phyloP scores from a whole-genome alignment of 2,113 vertebrate species.

The Furnarius figulus region DNA sequence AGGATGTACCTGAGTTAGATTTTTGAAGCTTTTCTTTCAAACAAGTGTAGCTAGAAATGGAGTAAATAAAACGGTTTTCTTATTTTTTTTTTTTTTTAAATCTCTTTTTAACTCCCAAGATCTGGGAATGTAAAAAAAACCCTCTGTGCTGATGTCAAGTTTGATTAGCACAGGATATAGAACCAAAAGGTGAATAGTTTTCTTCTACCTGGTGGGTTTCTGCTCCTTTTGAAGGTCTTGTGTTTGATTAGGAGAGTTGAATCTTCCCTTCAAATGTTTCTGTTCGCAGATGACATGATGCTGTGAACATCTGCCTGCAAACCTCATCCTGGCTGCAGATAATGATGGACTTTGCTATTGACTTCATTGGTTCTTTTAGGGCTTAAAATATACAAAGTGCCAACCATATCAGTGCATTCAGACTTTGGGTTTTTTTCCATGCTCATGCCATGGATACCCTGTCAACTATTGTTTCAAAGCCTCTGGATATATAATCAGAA shows the following conservation, averaged over 20 bases:
- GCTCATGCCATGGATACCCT: fast-evolving
- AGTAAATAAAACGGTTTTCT: background rate
- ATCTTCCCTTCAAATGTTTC: background rate
- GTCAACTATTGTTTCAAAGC: background rate
- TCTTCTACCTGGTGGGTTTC: background rate
- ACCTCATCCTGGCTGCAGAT: background rate
- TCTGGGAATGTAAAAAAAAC: background rate
- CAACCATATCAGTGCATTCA: background rate
- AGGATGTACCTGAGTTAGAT: background rate
- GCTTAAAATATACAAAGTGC: background rate
- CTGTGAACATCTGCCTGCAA: background rate
- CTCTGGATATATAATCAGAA: background rate
- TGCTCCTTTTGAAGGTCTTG: background rate
- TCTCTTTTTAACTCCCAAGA: background rate
- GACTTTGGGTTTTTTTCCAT: background rate
- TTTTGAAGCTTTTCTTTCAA: background rate
- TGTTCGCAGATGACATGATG: background rate
- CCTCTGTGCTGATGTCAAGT: background rate
- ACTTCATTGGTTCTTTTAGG: background rate
- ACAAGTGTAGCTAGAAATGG: background rate
- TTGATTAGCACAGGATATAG: background rate
- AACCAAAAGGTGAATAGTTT: background rate
- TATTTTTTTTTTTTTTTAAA: too few relatives aligned
- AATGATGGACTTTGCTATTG: background rate
- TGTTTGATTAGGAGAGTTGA: background rate